Percentiles rank a stretch among this genome's conserved stretches.
Conservation (phyloP, 2,797 vertebrate genomes). For the Merluccius polli region DNA sequence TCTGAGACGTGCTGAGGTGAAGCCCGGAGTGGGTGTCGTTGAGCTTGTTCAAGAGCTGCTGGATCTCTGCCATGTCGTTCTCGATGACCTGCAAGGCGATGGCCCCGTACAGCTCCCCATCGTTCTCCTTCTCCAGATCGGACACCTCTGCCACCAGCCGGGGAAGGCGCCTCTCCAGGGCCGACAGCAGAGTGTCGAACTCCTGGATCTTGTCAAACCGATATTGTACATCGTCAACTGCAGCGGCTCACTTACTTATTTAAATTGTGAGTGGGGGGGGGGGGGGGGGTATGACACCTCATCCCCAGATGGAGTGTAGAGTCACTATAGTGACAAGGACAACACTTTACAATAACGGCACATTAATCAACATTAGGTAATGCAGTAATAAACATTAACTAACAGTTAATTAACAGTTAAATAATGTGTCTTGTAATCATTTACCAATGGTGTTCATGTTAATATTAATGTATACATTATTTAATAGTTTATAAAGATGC, state of each 20-base stretch:
- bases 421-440: no score
- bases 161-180: conserved; percentile 57
- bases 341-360: no score
- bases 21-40: conserved; percentile 39
- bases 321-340: neutral
- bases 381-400: no score
- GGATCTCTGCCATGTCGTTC: conserved; percentile 64
- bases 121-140: conserved; percentile 63
- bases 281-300: no score
- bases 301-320: neutral
- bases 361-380: no score
- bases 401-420: no score
- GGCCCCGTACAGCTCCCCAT: conserved; percentile 57
- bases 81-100: conserved; percentile 66
- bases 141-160: conserved; percentile 53
- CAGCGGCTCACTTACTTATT: no score
- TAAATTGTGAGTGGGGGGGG: no score
- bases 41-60: conserved; percentile 53
- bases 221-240: neutral
- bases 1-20: conserved; percentile 15
- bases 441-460: no score
- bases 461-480: no score
- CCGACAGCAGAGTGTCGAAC: conserved; percentile 55
- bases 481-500: no score
- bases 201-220: conserved; percentile 41